These are phyloP conservation scores for Drosophila recens DNA, from an alignment of 2,888 invertebrate species.

Conservation along the genomic window DNA sequence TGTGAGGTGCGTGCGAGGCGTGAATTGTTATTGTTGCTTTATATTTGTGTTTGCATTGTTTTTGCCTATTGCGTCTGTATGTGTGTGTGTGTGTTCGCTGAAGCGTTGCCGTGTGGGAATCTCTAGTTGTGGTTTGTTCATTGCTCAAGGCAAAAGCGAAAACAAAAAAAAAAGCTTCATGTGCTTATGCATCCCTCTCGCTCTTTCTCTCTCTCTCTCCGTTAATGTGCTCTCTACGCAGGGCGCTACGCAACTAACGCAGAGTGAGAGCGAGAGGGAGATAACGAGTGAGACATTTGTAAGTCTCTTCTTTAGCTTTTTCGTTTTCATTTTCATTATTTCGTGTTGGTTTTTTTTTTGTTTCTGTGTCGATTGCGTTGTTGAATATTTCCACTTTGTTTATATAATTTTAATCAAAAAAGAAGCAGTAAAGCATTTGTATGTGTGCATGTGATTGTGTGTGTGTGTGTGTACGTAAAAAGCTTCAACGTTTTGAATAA, in stretches of 20 bases:
- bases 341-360: conserved; percentile 58
- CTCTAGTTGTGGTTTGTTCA: conserved; percentile 56
- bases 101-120: conserved; percentile 65
- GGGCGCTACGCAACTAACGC: conserved; percentile 48
- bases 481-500: conserved; percentile 86
- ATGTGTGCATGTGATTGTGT: conserved; percentile 23
- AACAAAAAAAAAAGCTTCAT: conserved; percentile 57
- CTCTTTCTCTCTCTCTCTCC: background rate
- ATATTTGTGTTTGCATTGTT: conserved; percentile 35
- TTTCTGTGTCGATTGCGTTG: conserved; percentile 80
- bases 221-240: conserved; percentile 20
- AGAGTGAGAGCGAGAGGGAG: conserved; percentile 19
- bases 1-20: conserved; percentile 59
- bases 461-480: conserved; percentile 57
- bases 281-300: conserved; percentile 38
- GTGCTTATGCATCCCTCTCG: conserved; percentile 6
- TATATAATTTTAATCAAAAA: conserved; percentile 82
- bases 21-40: conserved; percentile 52
- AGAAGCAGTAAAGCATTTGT: conserved; percentile 62
- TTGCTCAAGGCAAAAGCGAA: conserved; percentile 59
- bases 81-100: conserved; percentile 29
- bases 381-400: conserved; percentile 82
- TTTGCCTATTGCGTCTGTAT: conserved; percentile 33
- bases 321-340: conserved; percentile 71
- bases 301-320: conserved; percentile 44